Base-by-base conservation (phyloP, 2,888 invertebrate genomes). In the Herminia tarsipennalis region DNA sequence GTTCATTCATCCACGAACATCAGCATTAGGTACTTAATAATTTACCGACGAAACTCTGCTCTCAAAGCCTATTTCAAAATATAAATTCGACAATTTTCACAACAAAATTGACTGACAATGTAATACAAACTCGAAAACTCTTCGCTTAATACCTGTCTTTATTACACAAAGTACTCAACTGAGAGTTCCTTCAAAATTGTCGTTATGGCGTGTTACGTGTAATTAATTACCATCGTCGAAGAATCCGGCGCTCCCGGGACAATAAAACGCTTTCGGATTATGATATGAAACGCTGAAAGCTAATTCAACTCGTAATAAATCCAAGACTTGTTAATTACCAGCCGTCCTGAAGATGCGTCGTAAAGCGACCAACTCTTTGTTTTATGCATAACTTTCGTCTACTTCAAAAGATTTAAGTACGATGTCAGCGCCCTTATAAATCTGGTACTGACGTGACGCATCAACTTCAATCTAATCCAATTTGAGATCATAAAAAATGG, bases 241-340 rank as follows among this genome's bases (percentile, higher is more conserved):
- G 64, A 68, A 73, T 71, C 67, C 57, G 57, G 64, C 53, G 55
- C 67, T 74, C 73, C 53, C 50, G 56, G 54, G 63, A 83, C 81
- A 83, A 81, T 86, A 84, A 86, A 88, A 86, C 80, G 80, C 76
- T 85, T 84, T 82, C 68, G 70, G 81, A 86, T 86, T 85, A 85
- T 88, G 80, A 86, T 85, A 83, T 86, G 83, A 85, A 86, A 84
- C 73, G 83, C 70, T 83, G 81, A 81, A 86, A 86, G 88, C 83
- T 85, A 81, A 86, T 87, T 84, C 77, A 73, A 80, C 72, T 78
- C 75, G 76, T 81, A 81, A 86, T 87, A 86, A 88, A 87, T 86
- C 73, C 50, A 74, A 77, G 83, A 83, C 81, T 86, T 86, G 83
- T 86, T 87, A 88, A 88, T 87, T 85, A 83, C 79, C 71, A 74